These are phyloP conservation scores for Schizopygopsis pylzovi DNA, from an alignment of 2,797 vertebrate genomes.

Conservation along the genomic window DNA sequence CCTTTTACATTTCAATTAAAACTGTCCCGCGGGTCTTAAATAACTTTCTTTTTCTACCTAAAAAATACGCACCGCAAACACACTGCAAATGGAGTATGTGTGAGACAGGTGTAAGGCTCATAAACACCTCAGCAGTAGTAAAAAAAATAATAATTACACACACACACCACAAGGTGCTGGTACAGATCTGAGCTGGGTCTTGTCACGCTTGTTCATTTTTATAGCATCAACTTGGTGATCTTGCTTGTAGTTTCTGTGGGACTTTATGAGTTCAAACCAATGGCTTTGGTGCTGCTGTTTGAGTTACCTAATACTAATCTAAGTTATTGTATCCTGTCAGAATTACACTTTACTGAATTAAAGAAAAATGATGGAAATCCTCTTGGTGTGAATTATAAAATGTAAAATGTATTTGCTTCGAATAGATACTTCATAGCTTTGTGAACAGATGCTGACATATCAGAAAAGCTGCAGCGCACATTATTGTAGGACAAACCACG, in stretches of 20 bases:
- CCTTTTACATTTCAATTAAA: no score
- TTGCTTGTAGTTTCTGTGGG: background rate
- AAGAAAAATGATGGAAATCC: background rate
- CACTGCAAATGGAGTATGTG: no score
- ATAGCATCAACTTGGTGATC: background rate
- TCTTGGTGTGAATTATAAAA: background rate
- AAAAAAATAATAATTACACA: background rate
- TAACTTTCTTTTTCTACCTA: no score
- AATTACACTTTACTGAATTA: background rate
- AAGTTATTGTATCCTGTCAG: background rate
- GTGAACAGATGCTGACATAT: background rate
- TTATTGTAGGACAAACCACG: conserved; percentile 1
- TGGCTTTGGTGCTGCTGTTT: background rate
- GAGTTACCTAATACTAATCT: background rate
- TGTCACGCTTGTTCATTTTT: conserved; percentile 11
- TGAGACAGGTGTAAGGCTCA: background rate
- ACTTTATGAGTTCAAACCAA: background rate
- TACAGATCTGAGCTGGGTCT: background rate
- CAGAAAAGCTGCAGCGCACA: conserved; percentile 4
- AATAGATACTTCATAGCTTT: background rate
- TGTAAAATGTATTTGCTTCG: background rate
- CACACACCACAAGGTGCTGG: conserved; percentile 4
- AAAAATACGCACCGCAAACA: no score
- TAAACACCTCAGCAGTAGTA: background rate
- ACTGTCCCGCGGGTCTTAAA: no score